A percentile compares a stretch with the other conserved stretches of the same genome.
phyloP scores from a whole-genome alignment of 2,797 vertebrate genomes.

The Cetoscarus ocellatus region DNA sequence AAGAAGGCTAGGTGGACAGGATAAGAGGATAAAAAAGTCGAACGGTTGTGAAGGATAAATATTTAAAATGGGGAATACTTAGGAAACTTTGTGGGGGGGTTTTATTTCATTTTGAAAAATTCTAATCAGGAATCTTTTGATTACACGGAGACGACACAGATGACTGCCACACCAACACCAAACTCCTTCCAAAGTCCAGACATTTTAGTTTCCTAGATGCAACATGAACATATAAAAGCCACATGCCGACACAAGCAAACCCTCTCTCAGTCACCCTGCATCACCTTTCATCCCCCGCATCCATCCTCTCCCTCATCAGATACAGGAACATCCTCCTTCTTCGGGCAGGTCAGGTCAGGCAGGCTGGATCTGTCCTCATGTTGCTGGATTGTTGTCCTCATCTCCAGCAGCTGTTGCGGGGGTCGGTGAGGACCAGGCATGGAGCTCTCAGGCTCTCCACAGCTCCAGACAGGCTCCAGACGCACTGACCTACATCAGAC shows the following conservation, averaged over 20 bases:
- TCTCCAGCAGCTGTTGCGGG: slow-evolving; percentile 51
- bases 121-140: slow-evolving; percentile 1
- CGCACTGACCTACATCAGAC: slow-evolving; percentile 83
- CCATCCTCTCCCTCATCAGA: slow-evolving; percentile 21
- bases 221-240: slow-evolving; percentile 20
- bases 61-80: no score
- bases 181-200: slow-evolving; percentile 30
- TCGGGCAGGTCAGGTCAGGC: slow-evolving; percentile 65
- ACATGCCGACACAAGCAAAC: slow-evolving; percentile 55
- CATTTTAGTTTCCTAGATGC: slow-evolving; percentile 15
- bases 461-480: slow-evolving; percentile 80
- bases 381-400: slow-evolving; percentile 65
- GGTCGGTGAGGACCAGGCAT: slow-evolving; percentile 59
- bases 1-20: no score
- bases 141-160: slow-evolving; percentile 12
- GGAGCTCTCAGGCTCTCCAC: slow-evolving; percentile 68
- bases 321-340: slow-evolving; percentile 61
- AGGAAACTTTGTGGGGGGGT: no score
- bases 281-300: slow-evolving; percentile 15
- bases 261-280: slow-evolving; percentile 41
- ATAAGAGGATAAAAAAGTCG: no score
- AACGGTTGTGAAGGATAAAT: no score
- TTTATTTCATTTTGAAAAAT: no score
- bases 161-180: slow-evolving; percentile 7
- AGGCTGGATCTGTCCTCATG: slow-evolving; percentile 62